These are phyloP conservation scores for Leucophora obtusa DNA, from an alignment of 2,888 invertebrate genomes.

Conservation along the genomic window DNA sequence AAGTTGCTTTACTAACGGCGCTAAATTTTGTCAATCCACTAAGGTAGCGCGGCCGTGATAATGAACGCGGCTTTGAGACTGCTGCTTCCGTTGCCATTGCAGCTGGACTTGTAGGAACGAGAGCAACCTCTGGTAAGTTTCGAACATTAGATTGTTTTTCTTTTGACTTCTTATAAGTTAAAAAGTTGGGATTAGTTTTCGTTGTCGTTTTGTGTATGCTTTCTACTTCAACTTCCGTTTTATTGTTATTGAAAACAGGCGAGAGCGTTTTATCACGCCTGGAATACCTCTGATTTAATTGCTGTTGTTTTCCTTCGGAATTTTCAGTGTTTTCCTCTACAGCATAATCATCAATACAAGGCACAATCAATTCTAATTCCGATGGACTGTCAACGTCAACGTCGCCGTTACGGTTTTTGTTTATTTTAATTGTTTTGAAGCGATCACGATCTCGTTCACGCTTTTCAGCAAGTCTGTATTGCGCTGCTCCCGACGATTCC, in stretches of 20 bases:
- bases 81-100: slow-evolving; percentile 44
- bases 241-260: slow-evolving; percentile 67
- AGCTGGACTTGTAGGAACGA: slow-evolving; percentile 37
- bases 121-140: slow-evolving; percentile 60
- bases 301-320: slow-evolving; percentile 25
- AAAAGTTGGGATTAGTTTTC: slow-evolving; percentile 70
- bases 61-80: slow-evolving; percentile 70
- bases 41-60: slow-evolving; percentile 76
- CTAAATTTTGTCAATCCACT: slow-evolving; percentile 75
- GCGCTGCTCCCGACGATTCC: slow-evolving; percentile 42
- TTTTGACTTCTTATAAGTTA: slow-evolving; percentile 76
- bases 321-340: slow-evolving; percentile 36
- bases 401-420: slow-evolving; percentile 66
- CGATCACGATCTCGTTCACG: slow-evolving; percentile 77
- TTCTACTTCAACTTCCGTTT: slow-evolving; percentile 65
- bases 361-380: slow-evolving; percentile 73
- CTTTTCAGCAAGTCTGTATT: slow-evolving; percentile 71
- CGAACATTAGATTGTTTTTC: slow-evolving; percentile 67
- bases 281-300: slow-evolving; percentile 67
- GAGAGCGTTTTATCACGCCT: slow-evolving; percentile 69
- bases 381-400: slow-evolving; percentile 43
- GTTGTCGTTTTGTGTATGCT: slow-evolving; percentile 45
- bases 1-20: slow-evolving; percentile 74
- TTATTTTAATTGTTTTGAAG: slow-evolving; percentile 78
- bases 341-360: slow-evolving; percentile 76